These are phyloP conservation scores for Semotilus atromaculatus DNA, from an alignment of 2,797 vertebrate species.

Conservation along the genomic window DNA sequence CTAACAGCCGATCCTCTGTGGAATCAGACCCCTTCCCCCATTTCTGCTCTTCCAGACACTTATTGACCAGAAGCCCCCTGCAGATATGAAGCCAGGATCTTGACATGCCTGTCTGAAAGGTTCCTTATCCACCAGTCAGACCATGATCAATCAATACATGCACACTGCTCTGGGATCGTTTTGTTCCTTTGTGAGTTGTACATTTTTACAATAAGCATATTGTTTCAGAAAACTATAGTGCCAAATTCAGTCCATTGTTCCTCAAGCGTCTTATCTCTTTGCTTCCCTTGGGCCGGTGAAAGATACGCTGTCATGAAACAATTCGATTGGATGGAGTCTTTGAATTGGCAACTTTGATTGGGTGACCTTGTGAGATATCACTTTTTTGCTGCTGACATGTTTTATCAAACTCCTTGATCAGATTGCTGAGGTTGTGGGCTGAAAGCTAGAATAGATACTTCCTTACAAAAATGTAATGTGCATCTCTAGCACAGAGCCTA, in stretches of 20 bases:
- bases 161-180: conserved; percentile 33
- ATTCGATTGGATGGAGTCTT: conserved; percentile 25
- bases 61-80: conserved; percentile 51
- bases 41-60: conserved; percentile 33
- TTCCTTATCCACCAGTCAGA: conserved; percentile 45
- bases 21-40: conserved; percentile 20
- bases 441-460: neutral
- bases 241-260: conserved; percentile 44
- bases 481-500: neutral
- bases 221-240: conserved; percentile 38
- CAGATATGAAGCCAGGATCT: conserved; percentile 45
- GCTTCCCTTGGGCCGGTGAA: neutral
- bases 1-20: neutral
- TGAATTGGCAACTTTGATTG: conserved; percentile 9
- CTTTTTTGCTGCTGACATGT: neutral
- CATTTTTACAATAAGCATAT: conserved; percentile 61
- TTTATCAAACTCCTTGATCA: conserved; percentile 10
- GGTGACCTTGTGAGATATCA: conserved; percentile 8
- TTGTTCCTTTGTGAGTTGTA: conserved; percentile 54
- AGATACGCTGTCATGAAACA: conserved; percentile 5
- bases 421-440: neutral
- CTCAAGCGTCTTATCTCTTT: conserved; percentile 6
- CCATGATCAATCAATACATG: conserved; percentile 56
- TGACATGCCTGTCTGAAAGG: conserved; percentile 50
- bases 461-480: neutral